A percentile compares a stretch with the other conserved stretches of the same genome.
Conservation (phyloP, 37 sponge, comb jelly and placozoan species). For the Haliclona indistincta region DNA sequence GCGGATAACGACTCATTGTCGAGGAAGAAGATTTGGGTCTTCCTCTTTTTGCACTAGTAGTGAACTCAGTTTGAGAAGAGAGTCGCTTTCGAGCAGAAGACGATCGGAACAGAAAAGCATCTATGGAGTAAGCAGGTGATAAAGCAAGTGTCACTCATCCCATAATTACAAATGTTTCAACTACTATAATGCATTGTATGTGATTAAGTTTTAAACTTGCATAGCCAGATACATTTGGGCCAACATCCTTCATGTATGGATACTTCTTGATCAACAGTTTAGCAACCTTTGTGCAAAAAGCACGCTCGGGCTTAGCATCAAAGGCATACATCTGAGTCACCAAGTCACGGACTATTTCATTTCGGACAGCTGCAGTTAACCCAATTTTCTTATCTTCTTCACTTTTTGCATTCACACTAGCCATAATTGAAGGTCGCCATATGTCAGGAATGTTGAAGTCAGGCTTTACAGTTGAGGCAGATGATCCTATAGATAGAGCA, state of each 20-base stretch:
- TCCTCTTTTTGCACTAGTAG: background rate
- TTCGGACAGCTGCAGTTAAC: background rate
- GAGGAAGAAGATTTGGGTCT: background rate
- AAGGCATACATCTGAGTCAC: background rate
- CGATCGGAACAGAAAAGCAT: too few species aligned
- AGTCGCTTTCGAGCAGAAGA: too few species aligned
- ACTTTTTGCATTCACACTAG: background rate
- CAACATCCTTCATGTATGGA: constrained; percentile 17
- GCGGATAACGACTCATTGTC: background rate
- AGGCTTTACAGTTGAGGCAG: background rate
- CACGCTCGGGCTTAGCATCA: background rate
- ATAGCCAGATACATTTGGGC: constrained; percentile 13
- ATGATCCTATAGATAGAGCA: constrained; percentile 5
- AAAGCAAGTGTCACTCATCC: too few species aligned
- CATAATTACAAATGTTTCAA: too few species aligned
- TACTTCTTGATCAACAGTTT: constrained; percentile 1
- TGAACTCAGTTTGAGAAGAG: background rate
- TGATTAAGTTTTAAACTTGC: constrained; percentile 16
- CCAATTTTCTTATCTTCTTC: background rate
- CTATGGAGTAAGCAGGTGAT: too few species aligned
- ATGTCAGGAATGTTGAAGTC: background rate
- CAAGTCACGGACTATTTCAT: constrained; percentile 1
- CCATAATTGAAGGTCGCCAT: constrained; percentile 19
- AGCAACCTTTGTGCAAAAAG: constrained; percentile 5
- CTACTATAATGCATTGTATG: too few species aligned